These are phyloP conservation scores for Muricea muricata DNA, from an alignment of 92 coral and sea anemone genomes.

Conservation along the genomic window DNA sequence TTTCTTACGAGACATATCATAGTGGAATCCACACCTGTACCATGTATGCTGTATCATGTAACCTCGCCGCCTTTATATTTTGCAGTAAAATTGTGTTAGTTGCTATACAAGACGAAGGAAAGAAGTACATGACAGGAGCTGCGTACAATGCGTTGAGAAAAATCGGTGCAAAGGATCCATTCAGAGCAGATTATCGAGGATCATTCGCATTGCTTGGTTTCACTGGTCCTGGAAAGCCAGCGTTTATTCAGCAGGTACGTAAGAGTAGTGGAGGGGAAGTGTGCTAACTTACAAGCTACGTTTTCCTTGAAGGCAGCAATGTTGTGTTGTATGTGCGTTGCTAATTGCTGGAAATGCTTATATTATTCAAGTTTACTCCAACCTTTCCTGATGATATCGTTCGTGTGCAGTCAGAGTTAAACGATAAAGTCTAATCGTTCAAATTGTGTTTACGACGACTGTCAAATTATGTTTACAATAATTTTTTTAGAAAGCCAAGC, in stretches of 20 bases:
- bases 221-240: conserved; percentile 35
- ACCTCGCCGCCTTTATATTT: neutral
- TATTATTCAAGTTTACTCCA: no score
- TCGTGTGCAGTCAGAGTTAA: no score
- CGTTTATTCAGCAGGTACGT: conserved; percentile 23
- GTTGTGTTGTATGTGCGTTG: no score
- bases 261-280: neutral
- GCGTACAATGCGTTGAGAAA: neutral
- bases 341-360: no score
- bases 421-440: no score
- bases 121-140: neutral
- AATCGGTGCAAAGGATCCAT: neutral
- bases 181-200: conserved; percentile 36
- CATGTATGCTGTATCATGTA: no score
- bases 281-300: no score
- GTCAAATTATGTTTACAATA: neutral
- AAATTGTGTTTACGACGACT: no score
- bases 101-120: neutral
- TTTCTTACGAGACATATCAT: no score
- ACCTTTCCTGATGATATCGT: no score
- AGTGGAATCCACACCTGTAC: no score
- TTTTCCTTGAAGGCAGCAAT: no score
- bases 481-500: neutral
- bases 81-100: neutral
- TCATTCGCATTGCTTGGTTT: conserved; percentile 37